Conservation (phyloP, 2,888 invertebrate genomes). For the Helobdella robusta region DNA sequence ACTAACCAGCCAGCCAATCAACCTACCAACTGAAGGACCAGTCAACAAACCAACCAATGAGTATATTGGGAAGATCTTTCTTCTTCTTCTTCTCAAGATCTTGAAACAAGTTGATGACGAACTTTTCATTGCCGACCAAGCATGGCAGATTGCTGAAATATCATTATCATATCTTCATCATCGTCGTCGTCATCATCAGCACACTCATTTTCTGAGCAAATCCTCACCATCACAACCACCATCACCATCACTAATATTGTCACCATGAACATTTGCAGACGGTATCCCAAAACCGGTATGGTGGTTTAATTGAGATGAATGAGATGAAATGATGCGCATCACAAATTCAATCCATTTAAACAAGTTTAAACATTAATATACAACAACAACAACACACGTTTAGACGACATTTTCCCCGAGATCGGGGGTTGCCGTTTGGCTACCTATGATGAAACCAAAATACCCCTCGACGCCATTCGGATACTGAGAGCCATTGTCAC, state of each 20-base stretch:
- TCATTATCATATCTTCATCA: constrained; percentile 26
- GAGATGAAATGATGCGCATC: not conserved
- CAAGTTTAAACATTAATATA: no score
- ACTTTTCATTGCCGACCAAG: constrained; percentile 36
- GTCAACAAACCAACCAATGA: constrained; percentile 58
- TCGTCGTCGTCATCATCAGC: not conserved
- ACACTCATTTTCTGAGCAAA: no score
- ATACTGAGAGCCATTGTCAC: no score
- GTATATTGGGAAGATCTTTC: constrained; percentile 60
- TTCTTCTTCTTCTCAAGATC: constrained; percentile 82
- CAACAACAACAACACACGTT: no score
- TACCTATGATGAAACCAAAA: no score
- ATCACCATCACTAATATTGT: no score
- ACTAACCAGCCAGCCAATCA: no score
- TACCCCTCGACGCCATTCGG: no score
- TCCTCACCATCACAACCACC: no score
- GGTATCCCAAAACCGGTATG: not conserved
- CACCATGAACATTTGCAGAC: not conserved
- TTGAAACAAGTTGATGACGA: constrained; percentile 71
- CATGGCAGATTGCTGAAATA: constrained; percentile 47
- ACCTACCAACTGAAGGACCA: not conserved
- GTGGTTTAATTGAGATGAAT: constrained; percentile 1
- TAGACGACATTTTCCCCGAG: no score
- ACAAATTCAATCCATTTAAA: no score
- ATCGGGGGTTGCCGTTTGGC: no score